Conservation (phyloP, 2,888 invertebrate genomes). For the Halictus quadricinctus region DNA sequence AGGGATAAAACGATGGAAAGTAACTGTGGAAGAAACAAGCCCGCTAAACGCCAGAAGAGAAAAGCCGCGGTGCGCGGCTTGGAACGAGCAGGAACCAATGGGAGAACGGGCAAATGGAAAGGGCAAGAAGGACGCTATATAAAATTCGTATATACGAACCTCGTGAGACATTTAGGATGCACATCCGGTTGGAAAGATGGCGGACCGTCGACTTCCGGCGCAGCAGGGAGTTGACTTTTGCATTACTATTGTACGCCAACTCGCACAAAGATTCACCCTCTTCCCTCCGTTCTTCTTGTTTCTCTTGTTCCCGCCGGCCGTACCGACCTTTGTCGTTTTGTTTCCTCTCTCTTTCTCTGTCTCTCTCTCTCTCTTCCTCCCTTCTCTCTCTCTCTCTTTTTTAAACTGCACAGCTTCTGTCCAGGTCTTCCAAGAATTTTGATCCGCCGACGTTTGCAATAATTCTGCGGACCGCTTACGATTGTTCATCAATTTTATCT, state of each 20-base stretch:
- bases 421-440: slow-evolving; percentile 30
- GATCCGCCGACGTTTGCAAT: not conserved
- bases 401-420: not conserved
- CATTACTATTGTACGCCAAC: slow-evolving; percentile 74
- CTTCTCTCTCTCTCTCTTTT: not conserved
- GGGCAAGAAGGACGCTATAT: slow-evolving; percentile 43
- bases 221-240: slow-evolving; percentile 71
- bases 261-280: slow-evolving; percentile 63
- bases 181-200: slow-evolving; percentile 79
- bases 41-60: slow-evolving; percentile 5
- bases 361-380: not conserved
- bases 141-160: slow-evolving; percentile 74
- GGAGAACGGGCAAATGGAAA: slow-evolving; percentile 39
- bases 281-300: slow-evolving; percentile 44
- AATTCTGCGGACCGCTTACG: no score
- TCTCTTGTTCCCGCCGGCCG: slow-evolving; percentile 37
- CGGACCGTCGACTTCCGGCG: slow-evolving; percentile 77
- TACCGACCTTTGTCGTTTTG: slow-evolving; percentile 19
- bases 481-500: no score
- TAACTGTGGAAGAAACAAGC: slow-evolving; percentile 25
- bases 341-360: not conserved
- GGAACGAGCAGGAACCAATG: slow-evolving; percentile 18
- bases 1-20: slow-evolving; percentile 43
- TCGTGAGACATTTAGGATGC: slow-evolving; percentile 79
- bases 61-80: not conserved